A percentile compares a stretch with the other conserved stretches of the same genome.
Evolutionary conservation across 2,113 vertebrate species (phyloP).

Genomic region (Ptilonorhynchus violaceus): DNA sequence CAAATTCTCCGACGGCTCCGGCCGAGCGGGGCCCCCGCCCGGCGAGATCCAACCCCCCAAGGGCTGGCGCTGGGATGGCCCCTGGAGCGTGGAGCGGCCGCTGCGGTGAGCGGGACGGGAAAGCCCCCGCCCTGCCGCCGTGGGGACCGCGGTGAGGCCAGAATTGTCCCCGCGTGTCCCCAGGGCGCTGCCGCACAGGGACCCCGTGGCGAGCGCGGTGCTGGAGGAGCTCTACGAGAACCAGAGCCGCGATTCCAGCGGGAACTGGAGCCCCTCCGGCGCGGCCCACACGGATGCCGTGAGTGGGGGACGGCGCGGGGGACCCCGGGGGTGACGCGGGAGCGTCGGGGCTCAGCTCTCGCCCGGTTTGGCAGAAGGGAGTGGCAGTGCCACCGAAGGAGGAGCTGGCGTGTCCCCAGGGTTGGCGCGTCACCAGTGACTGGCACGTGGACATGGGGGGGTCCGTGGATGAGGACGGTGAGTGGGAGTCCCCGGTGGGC

Average conservation of each 20-base stretch:
- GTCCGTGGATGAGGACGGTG: constrained; percentile 57
- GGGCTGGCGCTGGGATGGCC: constrained; percentile 70
- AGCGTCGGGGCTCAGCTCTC: fast-evolving
- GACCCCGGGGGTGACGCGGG: not conserved
- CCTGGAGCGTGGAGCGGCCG: constrained; percentile 70
- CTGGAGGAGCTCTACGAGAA: constrained; percentile 72
- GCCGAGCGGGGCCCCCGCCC: constrained; percentile 21
- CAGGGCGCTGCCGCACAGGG: constrained; percentile 58
- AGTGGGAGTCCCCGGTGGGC: not conserved
- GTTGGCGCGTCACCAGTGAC: constrained; percentile 50
- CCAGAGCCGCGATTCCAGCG: not conserved
- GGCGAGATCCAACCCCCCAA: constrained; percentile 28
- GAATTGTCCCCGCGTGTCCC: not conserved
- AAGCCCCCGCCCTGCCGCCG: not conserved
- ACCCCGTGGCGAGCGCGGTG: constrained; percentile 56
- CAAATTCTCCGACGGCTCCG: constrained; percentile 63
- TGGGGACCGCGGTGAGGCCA: not conserved
- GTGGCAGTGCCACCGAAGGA: not conserved
- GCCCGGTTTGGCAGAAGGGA: not conserved
- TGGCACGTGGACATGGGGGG: constrained; percentile 63
- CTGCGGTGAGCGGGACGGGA: constrained; percentile 48
- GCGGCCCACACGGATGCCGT: constrained; percentile 21
- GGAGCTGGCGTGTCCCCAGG: constrained; percentile 53
- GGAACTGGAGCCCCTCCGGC: not conserved
- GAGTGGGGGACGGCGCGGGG: not conserved